phyloP scores from a whole-genome alignment of 1,140 invertebrate species.

The Dolichoris vasculosae region DNA sequence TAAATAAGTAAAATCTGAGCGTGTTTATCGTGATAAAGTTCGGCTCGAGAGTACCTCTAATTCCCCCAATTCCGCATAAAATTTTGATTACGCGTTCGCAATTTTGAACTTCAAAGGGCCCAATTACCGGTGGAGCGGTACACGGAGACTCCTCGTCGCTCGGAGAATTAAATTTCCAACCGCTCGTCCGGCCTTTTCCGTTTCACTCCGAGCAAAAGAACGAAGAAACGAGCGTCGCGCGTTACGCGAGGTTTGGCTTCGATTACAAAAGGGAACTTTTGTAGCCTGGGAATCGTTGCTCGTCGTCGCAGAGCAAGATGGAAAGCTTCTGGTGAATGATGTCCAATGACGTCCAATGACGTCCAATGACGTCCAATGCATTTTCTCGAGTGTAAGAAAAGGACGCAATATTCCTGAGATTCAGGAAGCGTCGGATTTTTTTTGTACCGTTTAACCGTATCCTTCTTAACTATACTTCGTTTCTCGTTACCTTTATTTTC shows the following conservation, averaged over 20 bases:
- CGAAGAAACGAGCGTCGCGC: not conserved
- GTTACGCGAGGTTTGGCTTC: not conserved
- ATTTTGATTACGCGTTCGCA: not conserved
- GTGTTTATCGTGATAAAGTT: not conserved
- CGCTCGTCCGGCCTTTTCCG: not conserved
- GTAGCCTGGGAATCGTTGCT: no score
- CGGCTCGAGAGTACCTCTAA: not conserved
- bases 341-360: no score
- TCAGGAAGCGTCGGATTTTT: no score
- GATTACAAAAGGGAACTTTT: not conserved
- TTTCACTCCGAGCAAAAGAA: not conserved
- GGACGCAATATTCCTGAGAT: no score
- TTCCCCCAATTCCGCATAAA: not conserved
- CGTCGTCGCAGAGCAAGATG: no score
- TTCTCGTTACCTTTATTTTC: no score
- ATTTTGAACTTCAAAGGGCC: not conserved
- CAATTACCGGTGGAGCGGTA: not conserved
- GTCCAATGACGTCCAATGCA: no score
- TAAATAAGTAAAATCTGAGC: not conserved
- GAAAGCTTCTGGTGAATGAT: no score
- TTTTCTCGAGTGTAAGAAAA: no score
- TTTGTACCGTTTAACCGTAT: no score
- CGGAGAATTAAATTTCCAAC: conserved; percentile 6
- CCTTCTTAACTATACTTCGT: no score
- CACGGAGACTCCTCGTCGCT: not conserved